Percentiles rank a stretch among this genome's conserved stretches.
phyloP scores from a whole-genome alignment of 2,113 vertebrate species.

The Edolisoma coerulescens region DNA sequence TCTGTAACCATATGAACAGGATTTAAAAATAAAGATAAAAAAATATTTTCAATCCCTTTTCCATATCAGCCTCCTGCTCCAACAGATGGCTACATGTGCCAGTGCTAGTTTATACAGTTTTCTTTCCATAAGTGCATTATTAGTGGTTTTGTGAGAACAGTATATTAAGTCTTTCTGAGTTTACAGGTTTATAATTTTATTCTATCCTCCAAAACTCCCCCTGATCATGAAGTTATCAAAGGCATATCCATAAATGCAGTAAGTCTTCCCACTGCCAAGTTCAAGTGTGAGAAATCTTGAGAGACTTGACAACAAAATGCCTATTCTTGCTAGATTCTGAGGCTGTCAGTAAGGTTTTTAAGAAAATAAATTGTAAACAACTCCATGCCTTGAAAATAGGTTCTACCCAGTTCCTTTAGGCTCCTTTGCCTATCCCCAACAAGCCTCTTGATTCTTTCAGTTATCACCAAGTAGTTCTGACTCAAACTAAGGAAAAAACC shows the following conservation, averaged over 20 bases:
- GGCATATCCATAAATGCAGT: not conserved
- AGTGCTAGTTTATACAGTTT: constrained; percentile 9
- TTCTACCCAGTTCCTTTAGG: not conserved
- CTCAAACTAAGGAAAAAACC: not conserved
- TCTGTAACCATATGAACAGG: constrained; percentile 64
- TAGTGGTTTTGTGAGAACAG: not conserved
- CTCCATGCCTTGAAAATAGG: not conserved
- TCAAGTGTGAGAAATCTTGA: constrained; percentile 34
- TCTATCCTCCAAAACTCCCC: not conserved
- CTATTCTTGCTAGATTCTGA: constrained; percentile 13
- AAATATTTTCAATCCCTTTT: constrained; percentile 53
- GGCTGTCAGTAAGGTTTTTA: not conserved
- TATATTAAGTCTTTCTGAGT: constrained; percentile 15
- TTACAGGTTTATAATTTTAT: constrained; percentile 43
- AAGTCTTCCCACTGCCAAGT: not conserved
- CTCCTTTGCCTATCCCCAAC: not conserved
- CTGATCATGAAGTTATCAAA: not conserved
- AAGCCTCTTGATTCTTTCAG: not conserved
- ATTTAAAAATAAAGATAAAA: constrained; percentile 71
- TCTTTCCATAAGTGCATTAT: constrained; percentile 24
- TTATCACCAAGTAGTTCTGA: not conserved
- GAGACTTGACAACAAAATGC: constrained; percentile 35
- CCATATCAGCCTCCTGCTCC: constrained; percentile 36
- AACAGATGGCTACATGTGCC: constrained; percentile 60
- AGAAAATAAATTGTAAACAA: not conserved